Evolutionary conservation across 1,140 invertebrate genomes (phyloP).

Genomic region (Drosophila saltans): DNA sequence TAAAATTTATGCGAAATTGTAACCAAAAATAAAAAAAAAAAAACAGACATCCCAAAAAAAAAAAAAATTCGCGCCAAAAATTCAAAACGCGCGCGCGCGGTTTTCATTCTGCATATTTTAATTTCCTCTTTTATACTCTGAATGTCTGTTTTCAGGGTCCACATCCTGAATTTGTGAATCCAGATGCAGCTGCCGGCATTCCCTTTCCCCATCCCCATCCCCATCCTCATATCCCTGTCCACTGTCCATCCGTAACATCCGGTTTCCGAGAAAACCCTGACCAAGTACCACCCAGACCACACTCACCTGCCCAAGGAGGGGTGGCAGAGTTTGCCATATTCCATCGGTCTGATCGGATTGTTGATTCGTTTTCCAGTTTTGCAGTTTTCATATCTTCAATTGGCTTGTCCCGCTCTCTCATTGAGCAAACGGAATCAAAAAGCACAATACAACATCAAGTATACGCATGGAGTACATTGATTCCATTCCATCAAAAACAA

Average conservation of each 20-base stretch:
- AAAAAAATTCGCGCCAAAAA: conserved; percentile 73
- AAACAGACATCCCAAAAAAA: too few relatives aligned
- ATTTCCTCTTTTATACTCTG: conserved; percentile 75
- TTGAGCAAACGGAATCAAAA: neutral
- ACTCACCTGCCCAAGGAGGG: too few relatives aligned
- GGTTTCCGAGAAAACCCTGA: conserved; percentile 59
- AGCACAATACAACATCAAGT: neutral
- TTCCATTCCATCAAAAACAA: conserved; percentile 7
- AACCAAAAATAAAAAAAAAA: conserved; percentile 30
- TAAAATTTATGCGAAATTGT: conserved; percentile 73
- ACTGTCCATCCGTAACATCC: conserved; percentile 49
- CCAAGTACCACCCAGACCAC: conserved; percentile 5
- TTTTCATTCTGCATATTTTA: conserved; percentile 78
- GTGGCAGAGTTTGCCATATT: too few relatives aligned
- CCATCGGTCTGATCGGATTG: conserved; percentile 44
- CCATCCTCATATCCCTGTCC: too few relatives aligned
- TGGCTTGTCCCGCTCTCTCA: conserved; percentile 39
- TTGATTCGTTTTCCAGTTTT: conserved; percentile 48
- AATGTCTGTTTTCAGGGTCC: conserved; percentile 4
- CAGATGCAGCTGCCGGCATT: conserved; percentile 53
- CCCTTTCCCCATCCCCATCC: conserved; percentile 19
- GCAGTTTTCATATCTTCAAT: conserved; percentile 66
- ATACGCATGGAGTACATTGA: conserved; percentile 23
- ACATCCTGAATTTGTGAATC: conserved; percentile 34
- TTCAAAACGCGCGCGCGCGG: conserved; percentile 78